Conservation (phyloP, 2,888 invertebrate species). For the Microplitis manilae region DNA sequence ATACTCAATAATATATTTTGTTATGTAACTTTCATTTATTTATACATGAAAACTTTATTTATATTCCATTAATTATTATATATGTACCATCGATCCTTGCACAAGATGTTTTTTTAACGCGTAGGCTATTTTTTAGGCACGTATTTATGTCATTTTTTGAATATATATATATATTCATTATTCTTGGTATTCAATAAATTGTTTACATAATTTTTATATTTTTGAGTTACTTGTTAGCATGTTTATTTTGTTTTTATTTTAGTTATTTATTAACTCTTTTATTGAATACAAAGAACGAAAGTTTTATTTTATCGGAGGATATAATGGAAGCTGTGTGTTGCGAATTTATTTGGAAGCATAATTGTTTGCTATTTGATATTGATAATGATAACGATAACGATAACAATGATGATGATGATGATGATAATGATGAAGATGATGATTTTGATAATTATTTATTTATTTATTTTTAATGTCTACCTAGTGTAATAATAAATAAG, state of each 20-base stretch:
- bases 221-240: not conserved
- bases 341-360: not conserved
- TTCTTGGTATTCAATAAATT: not conserved
- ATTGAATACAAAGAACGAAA: not conserved
- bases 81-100: slow-evolving; percentile 25
- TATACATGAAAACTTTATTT: slow-evolving; percentile 34
- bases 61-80: slow-evolving; percentile 35
- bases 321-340: not conserved
- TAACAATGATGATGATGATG: not conserved
- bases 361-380: not conserved
- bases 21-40: slow-evolving; percentile 6
- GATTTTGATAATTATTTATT: not conserved
- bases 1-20: slow-evolving; percentile 3
- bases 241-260: not conserved
- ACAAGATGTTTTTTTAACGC: slow-evolving; percentile 32
- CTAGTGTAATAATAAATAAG: slow-evolving; percentile 23
- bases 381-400: not conserved
- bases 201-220: not conserved
- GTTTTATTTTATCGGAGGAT: not conserved
- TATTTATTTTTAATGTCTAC: not conserved
- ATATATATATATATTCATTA: not conserved
- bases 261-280: not conserved
- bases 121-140: slow-evolving; percentile 38
- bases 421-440: not conserved
- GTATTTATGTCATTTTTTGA: slow-evolving; percentile 25